Evolutionary conservation across 2,113 vertebrate genomes (phyloP).

Genomic region (Serilophus lunatus): DNA sequence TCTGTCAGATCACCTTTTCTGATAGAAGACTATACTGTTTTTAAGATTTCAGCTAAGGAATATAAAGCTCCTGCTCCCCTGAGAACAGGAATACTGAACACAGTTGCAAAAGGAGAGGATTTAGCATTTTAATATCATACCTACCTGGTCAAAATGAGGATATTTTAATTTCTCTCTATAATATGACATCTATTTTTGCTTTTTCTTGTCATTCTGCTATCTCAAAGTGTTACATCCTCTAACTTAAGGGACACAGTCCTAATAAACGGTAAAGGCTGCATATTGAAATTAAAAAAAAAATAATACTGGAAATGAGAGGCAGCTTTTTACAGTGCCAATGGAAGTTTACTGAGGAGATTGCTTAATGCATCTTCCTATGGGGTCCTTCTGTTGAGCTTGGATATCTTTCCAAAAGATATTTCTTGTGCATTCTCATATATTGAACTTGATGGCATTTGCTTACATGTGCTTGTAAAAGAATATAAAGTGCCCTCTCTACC

Average conservation of each 20-base stretch:
- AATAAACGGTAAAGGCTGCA: background rate
- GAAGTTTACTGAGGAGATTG: background rate
- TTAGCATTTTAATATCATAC: background rate
- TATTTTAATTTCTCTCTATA: background rate
- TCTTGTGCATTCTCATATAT: background rate
- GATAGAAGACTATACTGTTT: background rate
- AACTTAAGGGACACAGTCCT: background rate
- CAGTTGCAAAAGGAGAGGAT: background rate
- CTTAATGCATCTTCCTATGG: background rate
- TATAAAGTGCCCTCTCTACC: background rate
- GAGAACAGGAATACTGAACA: background rate
- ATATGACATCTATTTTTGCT: background rate
- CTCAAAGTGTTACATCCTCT: background rate
- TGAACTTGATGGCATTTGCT: background rate
- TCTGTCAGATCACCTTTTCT: background rate
- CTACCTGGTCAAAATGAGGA: background rate
- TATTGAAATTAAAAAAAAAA: background rate
- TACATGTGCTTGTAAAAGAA: background rate
- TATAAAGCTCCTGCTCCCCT: background rate
- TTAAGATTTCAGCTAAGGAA: background rate
- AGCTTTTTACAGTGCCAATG: background rate
- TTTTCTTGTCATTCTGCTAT: background rate
- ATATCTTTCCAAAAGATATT: background rate
- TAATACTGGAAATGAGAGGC: background rate
- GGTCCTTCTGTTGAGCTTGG: background rate